These are phyloP conservation scores for Castor canadensis DNA, from an alignment of 2,113 vertebrate genomes.

Conservation along the genomic window DNA sequence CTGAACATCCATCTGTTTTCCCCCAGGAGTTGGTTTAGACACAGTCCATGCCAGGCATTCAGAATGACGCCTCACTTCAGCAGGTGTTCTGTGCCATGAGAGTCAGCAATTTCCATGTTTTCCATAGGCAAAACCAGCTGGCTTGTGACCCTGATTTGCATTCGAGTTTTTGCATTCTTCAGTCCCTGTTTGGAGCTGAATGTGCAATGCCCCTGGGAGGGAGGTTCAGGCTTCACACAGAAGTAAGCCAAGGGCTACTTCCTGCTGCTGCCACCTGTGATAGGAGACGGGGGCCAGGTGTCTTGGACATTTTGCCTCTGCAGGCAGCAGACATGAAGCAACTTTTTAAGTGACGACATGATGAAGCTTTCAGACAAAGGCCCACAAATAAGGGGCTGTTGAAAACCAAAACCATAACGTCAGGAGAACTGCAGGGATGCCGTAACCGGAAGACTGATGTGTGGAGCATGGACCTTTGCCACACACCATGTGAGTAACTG, in stretches of 20 bases:
- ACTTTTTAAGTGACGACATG: background rate
- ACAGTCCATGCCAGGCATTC: background rate
- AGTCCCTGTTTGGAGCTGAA: background rate
- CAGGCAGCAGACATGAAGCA: constrained; percentile 10
- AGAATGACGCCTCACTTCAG: constrained; percentile 37
- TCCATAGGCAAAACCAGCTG: constrained; percentile 37
- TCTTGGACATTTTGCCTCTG: background rate
- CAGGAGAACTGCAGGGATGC: background rate
- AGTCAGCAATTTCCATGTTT: constrained; percentile 59
- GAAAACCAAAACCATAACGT: constrained; percentile 13
- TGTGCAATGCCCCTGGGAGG: background rate
- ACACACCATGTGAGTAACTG: background rate
- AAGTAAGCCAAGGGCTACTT: constrained; percentile 1
- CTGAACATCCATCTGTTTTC: constrained; percentile 22
- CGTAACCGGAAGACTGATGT: background rate
- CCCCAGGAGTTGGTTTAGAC: constrained; percentile 33
- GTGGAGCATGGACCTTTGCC: background rate
- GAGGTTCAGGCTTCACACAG: background rate
- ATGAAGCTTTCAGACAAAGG: background rate
- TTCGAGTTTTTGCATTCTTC: constrained; percentile 63
- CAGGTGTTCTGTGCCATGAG: constrained; percentile 19
- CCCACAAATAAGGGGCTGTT: background rate
- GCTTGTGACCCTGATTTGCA: constrained; percentile 40
- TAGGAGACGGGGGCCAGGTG: background rate
- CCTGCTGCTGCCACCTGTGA: background rate